These are phyloP conservation scores for Ochlodes sylvanus DNA, from an alignment of 2,888 invertebrate genomes.

Conservation along the genomic window DNA sequence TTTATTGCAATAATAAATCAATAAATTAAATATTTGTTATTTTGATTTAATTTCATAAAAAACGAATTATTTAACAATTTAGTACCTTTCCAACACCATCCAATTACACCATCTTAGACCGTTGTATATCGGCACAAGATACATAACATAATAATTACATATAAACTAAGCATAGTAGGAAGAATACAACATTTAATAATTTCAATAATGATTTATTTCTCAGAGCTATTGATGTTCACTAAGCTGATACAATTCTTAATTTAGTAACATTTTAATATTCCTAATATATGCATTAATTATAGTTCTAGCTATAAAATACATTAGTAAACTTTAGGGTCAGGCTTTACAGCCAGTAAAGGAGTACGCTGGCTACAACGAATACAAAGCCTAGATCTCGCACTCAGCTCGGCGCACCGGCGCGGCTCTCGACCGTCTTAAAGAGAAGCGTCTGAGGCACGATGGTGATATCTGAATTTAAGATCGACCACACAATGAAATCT, in stretches of 20 bases:
- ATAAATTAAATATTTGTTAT: not conserved
- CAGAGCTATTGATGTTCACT: slow-evolving; percentile 85
- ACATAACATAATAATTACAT: slow-evolving; percentile 13
- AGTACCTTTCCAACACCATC: slow-evolving; percentile 32
- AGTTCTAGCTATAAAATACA: slow-evolving; percentile 84
- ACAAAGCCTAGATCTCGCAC: slow-evolving; percentile 53
- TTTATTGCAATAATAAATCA: not conserved
- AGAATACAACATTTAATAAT: slow-evolving; percentile 82
- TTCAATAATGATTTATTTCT: slow-evolving; percentile 83
- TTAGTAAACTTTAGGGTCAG: slow-evolving; percentile 74
- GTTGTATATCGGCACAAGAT: not conserved
- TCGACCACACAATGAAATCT: slow-evolving; percentile 25
- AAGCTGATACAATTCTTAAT: slow-evolving; percentile 84
- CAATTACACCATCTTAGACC: slow-evolving; percentile 26
- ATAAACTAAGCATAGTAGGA: slow-evolving; percentile 52
- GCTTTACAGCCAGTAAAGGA: slow-evolving; percentile 61
- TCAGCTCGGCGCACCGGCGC: slow-evolving; percentile 45
- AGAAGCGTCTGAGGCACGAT: slow-evolving; percentile 30
- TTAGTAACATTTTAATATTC: slow-evolving; percentile 82
- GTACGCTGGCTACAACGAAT: slow-evolving; percentile 56
- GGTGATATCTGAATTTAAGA: slow-evolving; percentile 34
- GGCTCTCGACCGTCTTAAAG: slow-evolving; percentile 12
- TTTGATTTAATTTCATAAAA: not conserved
- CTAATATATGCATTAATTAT: slow-evolving; percentile 85
- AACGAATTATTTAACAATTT: slow-evolving; percentile 10